Conservation (phyloP, 2,797 vertebrate genomes). For the Betta splendens region DNA sequence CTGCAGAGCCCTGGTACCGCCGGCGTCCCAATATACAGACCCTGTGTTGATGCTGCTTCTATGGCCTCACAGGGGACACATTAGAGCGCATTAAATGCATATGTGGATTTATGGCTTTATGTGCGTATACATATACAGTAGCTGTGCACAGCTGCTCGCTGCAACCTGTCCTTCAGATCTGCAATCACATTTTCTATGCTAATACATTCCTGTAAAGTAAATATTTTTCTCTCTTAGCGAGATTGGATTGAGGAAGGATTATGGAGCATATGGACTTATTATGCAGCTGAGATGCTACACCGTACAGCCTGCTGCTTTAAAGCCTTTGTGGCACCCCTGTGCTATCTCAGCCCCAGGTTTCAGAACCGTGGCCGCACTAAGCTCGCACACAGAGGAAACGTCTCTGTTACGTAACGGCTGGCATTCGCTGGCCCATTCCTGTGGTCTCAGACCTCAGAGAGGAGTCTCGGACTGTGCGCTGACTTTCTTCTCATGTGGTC, state of each 20-base stretch:
- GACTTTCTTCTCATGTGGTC: conserved; percentile 33
- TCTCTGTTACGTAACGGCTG: conserved; percentile 63
- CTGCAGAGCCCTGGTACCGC: conserved; percentile 6
- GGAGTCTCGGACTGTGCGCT: conserved; percentile 31
- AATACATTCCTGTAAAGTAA: conserved; percentile 29
- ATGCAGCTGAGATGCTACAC: not conserved
- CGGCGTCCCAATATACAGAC: conserved; percentile 6
- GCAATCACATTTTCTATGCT: not conserved
- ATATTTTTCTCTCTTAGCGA: conserved; percentile 13
- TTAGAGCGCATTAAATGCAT: conserved; percentile 26
- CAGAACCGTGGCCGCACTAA: conserved; percentile 35
- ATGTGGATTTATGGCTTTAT: conserved; percentile 16
- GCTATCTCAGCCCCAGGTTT: not conserved
- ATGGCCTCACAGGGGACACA: conserved; percentile 26
- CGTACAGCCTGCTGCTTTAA: not conserved
- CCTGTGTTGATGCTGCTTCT: conserved; percentile 19
- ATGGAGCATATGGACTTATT: not conserved
- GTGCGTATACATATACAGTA: not conserved
- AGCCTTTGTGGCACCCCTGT: not conserved
- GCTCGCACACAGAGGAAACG: conserved; percentile 18
- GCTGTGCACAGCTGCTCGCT: not conserved
- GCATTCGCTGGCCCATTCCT: conserved; percentile 60
- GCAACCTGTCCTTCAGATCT: conserved; percentile 1
- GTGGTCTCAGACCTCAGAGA: conserved; percentile 48
- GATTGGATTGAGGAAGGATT: conserved; percentile 5